Conservation (phyloP, 2,888 invertebrate genomes). For the Dryobota labecula region DNA sequence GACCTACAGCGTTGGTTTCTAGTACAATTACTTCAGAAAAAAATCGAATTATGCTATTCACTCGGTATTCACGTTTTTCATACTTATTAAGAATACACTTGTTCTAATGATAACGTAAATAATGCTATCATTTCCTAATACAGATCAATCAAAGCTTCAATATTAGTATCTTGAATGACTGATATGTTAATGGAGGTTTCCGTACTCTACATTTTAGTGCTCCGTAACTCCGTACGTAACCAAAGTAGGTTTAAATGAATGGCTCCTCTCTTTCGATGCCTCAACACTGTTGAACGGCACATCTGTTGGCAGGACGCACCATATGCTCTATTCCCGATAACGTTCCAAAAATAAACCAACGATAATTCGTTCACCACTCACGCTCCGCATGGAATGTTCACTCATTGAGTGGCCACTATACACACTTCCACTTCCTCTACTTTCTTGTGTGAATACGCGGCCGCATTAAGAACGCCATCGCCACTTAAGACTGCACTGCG, state of each 20-base stretch:
- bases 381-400: slow-evolving; percentile 77
- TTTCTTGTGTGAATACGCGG: slow-evolving; percentile 78
- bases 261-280: slow-evolving; percentile 70
- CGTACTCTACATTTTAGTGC: slow-evolving; percentile 56
- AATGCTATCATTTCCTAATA: slow-evolving; percentile 25
- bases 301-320: slow-evolving; percentile 78
- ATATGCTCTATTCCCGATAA: slow-evolving; percentile 79
- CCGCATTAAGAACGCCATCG: slow-evolving; percentile 72
- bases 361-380: slow-evolving; percentile 82
- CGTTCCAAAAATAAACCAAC: slow-evolving; percentile 80
- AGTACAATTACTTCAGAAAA: slow-evolving; percentile 28
- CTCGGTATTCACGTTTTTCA: slow-evolving; percentile 12
- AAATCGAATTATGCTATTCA: slow-evolving; percentile 19
- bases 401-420: slow-evolving; percentile 75
- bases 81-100: slow-evolving; percentile 2
- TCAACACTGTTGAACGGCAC: slow-evolving; percentile 74
- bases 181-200: slow-evolving; percentile 63
- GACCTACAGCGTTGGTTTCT: slow-evolving; percentile 53
- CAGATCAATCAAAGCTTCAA: slow-evolving; percentile 43
- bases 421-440: slow-evolving; percentile 81
- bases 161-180: slow-evolving; percentile 56
- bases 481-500: slow-evolving; percentile 66
- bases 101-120: slow-evolving; percentile 29
- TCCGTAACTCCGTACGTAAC: slow-evolving; percentile 50
- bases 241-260: slow-evolving; percentile 68